A percentile compares a stretch with the other conserved stretches of the same genome.
phyloP scores from a whole-genome alignment of 1,140 invertebrate genomes.

The Cydia amplana region DNA sequence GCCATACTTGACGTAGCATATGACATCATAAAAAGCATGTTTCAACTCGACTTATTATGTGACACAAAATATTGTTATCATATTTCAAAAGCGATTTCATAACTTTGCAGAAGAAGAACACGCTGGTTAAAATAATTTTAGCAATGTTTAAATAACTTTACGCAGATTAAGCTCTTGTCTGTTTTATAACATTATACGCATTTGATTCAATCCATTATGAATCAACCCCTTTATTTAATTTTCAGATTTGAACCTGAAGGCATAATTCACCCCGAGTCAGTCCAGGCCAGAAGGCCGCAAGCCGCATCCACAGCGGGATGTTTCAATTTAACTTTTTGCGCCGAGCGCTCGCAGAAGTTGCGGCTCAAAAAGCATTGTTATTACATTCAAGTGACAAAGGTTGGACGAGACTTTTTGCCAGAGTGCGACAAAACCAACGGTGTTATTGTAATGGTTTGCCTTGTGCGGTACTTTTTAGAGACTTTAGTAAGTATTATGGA shows the following conservation, averaged over 20 bases:
- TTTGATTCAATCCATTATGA: not conserved
- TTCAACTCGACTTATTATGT: too few species aligned
- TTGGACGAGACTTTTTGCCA: slow-evolving; percentile 3
- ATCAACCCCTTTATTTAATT: not conserved
- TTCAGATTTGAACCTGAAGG: not conserved
- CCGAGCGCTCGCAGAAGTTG: slow-evolving; percentile 24
- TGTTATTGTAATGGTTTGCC: not conserved
- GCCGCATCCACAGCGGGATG: slow-evolving; percentile 40
- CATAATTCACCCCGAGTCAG: not conserved
- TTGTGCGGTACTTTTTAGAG: not conserved
- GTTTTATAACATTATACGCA: not conserved
- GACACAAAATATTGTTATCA: too few species aligned
- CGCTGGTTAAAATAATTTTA: too few species aligned
- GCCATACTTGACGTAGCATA: too few species aligned
- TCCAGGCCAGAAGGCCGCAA: not conserved
- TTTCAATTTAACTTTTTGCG: slow-evolving; percentile 64
- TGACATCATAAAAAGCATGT: too few species aligned
- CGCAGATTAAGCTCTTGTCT: too few species aligned
- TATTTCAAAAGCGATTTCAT: too few species aligned
- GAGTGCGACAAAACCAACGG: not conserved
- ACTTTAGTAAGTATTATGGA: too few species aligned
- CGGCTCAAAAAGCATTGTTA: slow-evolving; percentile 29
- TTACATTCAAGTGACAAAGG: slow-evolving; percentile 29
- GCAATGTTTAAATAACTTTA: too few species aligned
- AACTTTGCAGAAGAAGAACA: too few species aligned